A percentile compares a stretch with the other conserved stretches of the same genome.
These are phyloP conservation scores for Sthenelais limicola DNA, from an alignment of 2,888 invertebrate genomes.

Conservation along the genomic window DNA sequence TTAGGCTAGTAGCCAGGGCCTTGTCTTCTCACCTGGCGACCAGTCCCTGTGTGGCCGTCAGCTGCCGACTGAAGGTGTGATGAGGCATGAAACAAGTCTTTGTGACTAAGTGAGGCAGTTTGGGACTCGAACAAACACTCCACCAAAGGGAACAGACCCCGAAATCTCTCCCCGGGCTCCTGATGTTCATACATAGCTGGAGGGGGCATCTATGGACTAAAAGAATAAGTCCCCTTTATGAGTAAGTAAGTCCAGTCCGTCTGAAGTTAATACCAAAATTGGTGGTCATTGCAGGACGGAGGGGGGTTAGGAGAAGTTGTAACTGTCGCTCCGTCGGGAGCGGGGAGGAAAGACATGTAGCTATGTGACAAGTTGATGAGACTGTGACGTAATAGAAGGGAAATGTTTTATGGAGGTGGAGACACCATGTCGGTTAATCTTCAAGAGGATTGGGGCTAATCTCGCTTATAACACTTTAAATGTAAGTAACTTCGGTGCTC, in stretches of 20 bases:
- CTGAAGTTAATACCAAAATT: constrained; percentile 20
- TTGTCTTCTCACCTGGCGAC: neutral
- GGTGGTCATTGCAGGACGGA: neutral
- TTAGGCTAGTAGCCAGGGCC: no score
- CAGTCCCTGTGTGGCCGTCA: neutral
- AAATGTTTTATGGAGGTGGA: no score
- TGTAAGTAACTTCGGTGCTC: no score
- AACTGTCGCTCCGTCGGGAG: neutral
- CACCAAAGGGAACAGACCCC: neutral
- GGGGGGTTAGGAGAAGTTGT: no score
- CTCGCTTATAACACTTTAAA: no score
- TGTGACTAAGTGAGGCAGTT: neutral
- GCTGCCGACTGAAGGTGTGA: constrained; percentile 4
- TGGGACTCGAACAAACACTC: constrained; percentile 1
- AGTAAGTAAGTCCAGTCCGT: neutral
- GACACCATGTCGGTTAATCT: no score
- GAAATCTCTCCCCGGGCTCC: constrained; percentile 2
- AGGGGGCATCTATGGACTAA: no score
- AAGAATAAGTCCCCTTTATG: constrained; percentile 21
- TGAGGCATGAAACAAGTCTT: constrained; percentile 17
- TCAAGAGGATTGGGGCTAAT: no score
- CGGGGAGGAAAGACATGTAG: neutral
- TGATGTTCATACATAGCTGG: no score
- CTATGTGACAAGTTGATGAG: constrained; percentile 13
- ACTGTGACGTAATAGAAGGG: constrained; percentile 26